These are phyloP conservation scores for Corythornis madagascariensis DNA, from an alignment of 2,113 vertebrate species.

Conservation along the genomic window DNA sequence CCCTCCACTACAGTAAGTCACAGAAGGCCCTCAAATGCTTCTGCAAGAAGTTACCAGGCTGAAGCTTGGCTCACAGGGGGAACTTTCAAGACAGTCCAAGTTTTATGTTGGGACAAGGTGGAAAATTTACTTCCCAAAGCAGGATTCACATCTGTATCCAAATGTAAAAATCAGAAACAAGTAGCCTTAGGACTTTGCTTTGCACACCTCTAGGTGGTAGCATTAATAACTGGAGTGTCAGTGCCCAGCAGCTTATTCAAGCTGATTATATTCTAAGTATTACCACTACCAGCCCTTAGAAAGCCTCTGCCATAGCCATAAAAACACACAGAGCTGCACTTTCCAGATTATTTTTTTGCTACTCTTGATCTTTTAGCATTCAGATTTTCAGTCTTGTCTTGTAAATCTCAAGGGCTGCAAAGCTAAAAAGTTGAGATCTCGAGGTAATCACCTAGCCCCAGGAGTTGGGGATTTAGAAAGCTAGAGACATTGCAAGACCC, in stretches of 20 bases:
- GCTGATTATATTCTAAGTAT: not conserved
- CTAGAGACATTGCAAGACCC: not conserved
- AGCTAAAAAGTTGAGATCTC: not conserved
- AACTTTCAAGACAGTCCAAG: not conserved
- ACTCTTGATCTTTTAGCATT: not conserved
- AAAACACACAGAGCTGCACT: not conserved
- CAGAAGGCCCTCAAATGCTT: not conserved
- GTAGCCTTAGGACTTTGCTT: not conserved
- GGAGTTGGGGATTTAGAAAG: constrained; percentile 26
- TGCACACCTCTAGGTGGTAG: not conserved
- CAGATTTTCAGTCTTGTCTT: not conserved
- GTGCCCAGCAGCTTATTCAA: not conserved
- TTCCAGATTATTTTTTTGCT: not conserved
- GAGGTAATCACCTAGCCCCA: not conserved
- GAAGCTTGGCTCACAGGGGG: not conserved
- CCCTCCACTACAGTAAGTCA: not conserved
- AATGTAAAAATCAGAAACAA: not conserved
- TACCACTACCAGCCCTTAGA: not conserved
- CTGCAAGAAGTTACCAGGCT: not conserved
- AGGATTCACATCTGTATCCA: not conserved
- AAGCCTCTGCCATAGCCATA: not conserved
- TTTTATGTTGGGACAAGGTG: not conserved
- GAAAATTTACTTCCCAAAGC: not conserved
- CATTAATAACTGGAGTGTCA: not conserved
- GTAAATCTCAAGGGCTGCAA: not conserved